Evolutionary conservation across 2,888 invertebrate species (phyloP).

Genomic region (Chrysolina haemoptera): DNA sequence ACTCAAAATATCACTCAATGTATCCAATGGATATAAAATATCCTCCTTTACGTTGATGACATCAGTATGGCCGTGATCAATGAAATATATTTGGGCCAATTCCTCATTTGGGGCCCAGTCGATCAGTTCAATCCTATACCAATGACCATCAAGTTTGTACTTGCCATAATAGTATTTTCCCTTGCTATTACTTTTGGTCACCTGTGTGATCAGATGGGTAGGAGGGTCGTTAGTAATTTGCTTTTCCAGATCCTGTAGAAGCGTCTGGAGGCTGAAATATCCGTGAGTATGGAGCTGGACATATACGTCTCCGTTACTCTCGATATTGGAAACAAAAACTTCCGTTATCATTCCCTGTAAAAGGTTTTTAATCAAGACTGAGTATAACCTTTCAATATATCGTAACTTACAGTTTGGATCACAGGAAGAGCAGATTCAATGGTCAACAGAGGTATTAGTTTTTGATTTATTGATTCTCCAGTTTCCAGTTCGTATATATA

Average conservation of each 20-base stretch:
- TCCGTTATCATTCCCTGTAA: conserved; percentile 61
- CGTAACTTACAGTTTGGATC: conserved; percentile 52
- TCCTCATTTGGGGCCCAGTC: conserved; percentile 66
- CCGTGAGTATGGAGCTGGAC: conserved; percentile 67
- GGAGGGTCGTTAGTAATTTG: conserved; percentile 51
- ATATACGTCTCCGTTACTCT: conserved; percentile 68
- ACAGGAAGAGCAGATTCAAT: conserved; percentile 62
- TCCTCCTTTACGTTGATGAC: conserved; percentile 65
- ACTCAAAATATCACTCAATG: conserved; percentile 65
- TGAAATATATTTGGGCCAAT: conserved; percentile 70
- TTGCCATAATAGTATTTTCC: conserved; percentile 70
- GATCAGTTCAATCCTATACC: conserved; percentile 70
- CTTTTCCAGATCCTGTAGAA: conserved; percentile 61
- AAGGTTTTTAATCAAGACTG: not conserved
- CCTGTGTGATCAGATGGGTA: conserved; percentile 36
- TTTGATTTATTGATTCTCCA: conserved; percentile 60
- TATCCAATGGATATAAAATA: conserved; percentile 71
- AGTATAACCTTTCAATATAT: not conserved
- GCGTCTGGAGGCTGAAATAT: conserved; percentile 59
- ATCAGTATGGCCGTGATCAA: conserved; percentile 73
- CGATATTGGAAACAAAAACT: conserved; percentile 68
- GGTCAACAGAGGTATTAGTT: conserved; percentile 60
- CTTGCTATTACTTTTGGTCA: conserved; percentile 64
- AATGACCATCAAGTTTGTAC: conserved; percentile 61
- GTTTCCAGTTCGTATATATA: conserved; percentile 62